Base-by-base conservation (phyloP, 2,888 invertebrate species). In the Catocala sponsa region DNA sequence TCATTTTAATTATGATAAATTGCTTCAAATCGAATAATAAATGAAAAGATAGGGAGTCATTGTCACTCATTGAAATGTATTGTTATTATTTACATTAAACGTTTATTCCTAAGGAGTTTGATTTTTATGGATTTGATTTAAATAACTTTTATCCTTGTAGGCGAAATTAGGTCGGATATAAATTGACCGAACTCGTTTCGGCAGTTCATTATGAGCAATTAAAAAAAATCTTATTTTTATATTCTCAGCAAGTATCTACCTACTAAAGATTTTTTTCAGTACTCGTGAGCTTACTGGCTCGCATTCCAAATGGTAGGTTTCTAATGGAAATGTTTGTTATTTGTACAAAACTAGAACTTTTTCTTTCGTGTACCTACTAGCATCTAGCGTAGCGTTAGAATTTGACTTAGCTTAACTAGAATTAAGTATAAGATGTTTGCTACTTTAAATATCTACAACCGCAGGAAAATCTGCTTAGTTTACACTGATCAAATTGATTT, bases 1-100 rank as follows among this genome's bases (percentile, higher is more conserved):
- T 68, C 55, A 15, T 43, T 42, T 63, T 63, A 66, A 65, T 71
- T 65, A 68, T 76, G 63, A 68, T 65, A 63, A 59, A 68, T 70
- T 42, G 55, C 33, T 9, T 11, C 46, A 52, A 55, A 53, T 61
- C 48, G 53, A 44, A 42, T 46, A 9, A 44, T 44, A 57, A 54
- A 64, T 65, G 53, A 47, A 60, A 46, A 58, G 55, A 76, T 71
- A 54, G 68, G n/a, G n/a, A n/a, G n/a, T 35, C n/a, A 11, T 41
- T 63, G 25, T 38, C 53, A 46, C 55, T 68, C 65, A 73, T 59
- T 57, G 52, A 60, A 70, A 60, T 46, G 44, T 15, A 6, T 46
- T 46, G 44, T 13, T 46, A 6, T 46, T 2, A 13, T 46, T 46
- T 47, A 25, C 15, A 47, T 47, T 33, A 49, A 49, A 49, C 25